phyloP scores from a whole-genome alignment of 2,888 invertebrate genomes.

The Nemotelus pantherinus region DNA sequence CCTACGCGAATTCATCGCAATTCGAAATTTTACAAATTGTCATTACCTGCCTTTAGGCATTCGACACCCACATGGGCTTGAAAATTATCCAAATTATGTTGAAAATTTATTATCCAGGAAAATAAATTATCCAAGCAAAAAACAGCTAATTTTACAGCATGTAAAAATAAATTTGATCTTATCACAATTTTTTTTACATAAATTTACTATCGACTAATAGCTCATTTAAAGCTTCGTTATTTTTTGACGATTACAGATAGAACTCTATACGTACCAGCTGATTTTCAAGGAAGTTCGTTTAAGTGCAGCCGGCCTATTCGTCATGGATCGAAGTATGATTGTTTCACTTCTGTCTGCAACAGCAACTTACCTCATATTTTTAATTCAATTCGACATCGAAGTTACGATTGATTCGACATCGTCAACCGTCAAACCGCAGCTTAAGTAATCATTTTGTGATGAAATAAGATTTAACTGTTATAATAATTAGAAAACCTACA shows the following conservation, averaged over 20 bases:
- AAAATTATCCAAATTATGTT: no score
- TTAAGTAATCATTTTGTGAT: no score
- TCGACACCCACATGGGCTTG: no score
- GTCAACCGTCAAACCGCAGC: not conserved
- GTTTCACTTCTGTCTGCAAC: conserved; percentile 30
- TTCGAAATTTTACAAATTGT: no score
- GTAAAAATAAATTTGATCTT: not conserved
- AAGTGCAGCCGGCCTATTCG: conserved; percentile 15
- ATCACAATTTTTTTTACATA: not conserved
- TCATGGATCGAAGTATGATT: conserved; percentile 27
- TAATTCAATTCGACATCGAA: conserved; percentile 36
- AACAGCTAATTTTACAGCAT: no score
- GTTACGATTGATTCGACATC: not conserved
- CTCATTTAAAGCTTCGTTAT: not conserved
- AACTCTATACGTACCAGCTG: conserved; percentile 22
- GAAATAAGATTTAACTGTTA: no score
- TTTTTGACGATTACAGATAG: conserved; percentile 22
- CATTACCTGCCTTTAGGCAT: no score
- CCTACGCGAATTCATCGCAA: no score
- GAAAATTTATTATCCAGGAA: no score
- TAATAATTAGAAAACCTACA: no score
- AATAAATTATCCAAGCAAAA: no score
- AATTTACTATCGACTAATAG: not conserved
- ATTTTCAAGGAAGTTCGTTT: conserved; percentile 32
- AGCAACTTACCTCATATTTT: conserved; percentile 29